Percentiles rank a stretch among this genome's conserved stretches.
Conservation (phyloP, 2,888 invertebrate genomes). For the Pyrgus malvae region DNA sequence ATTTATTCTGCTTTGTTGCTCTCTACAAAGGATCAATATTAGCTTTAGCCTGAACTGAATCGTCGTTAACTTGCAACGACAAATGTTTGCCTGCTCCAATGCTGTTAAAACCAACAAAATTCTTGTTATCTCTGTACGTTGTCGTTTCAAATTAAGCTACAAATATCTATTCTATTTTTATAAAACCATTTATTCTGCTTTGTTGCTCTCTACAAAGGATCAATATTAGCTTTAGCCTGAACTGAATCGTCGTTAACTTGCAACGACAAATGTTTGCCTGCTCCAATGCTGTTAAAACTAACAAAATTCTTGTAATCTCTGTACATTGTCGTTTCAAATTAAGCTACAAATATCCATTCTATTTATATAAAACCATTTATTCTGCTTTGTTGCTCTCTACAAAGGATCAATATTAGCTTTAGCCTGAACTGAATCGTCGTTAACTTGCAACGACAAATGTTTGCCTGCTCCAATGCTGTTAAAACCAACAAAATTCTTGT, state of each 20-base stretch:
- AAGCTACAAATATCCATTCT: slow-evolving; percentile 1
- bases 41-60: too few relatives aligned
- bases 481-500: not conserved
- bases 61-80: too few relatives aligned
- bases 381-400: too few relatives aligned
- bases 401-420: not conserved
- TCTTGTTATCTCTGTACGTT: not conserved
- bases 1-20: too few relatives aligned
- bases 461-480: slow-evolving; percentile 14
- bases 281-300: slow-evolving; percentile 3
- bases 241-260: too few relatives aligned
- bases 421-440: not conserved
- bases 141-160: slow-evolving; percentile 6
- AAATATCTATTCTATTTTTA: too few relatives aligned
- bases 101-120: slow-evolving; percentile 1
- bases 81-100: slow-evolving; percentile 11
- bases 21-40: not conserved
- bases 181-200: too few relatives aligned
- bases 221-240: too few relatives aligned
- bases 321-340: not conserved
- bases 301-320: not conserved
- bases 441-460: slow-evolving; percentile 14
- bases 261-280: slow-evolving; percentile 9
- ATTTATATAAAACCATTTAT: too few relatives aligned
- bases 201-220: too few relatives aligned